These are phyloP conservation scores for Sebastes melanostomus DNA, from an alignment of 2,797 vertebrate species.

Conservation along the genomic window DNA sequence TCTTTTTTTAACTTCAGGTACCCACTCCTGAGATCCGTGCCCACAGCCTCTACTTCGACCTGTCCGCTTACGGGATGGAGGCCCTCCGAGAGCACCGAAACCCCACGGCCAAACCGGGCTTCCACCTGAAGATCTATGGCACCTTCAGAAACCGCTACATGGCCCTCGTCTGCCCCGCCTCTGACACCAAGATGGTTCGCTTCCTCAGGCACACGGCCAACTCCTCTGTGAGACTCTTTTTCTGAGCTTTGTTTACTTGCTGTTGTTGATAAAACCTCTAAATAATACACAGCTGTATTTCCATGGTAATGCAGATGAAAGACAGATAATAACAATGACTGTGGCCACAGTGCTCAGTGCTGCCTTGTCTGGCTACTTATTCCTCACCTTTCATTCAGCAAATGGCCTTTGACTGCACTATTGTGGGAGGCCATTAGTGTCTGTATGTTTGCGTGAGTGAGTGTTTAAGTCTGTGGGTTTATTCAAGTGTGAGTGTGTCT, in stretches of 20 bases:
- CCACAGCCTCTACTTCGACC: slow-evolving; percentile 85
- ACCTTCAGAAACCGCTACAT: slow-evolving; percentile 86
- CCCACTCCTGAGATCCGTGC: slow-evolving; percentile 87
- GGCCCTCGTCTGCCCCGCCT: slow-evolving; percentile 81
- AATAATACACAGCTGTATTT: neutral
- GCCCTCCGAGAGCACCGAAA: slow-evolving; percentile 72
- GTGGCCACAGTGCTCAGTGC: neutral
- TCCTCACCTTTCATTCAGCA: slow-evolving; percentile 36
- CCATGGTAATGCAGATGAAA: slow-evolving; percentile 4
- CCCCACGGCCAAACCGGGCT: slow-evolving; percentile 73
- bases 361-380: slow-evolving; percentile 1
- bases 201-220: slow-evolving; percentile 84
- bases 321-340: neutral
- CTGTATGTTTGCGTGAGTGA: neutral
- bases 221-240: slow-evolving; percentile 78
- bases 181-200: slow-evolving; percentile 84
- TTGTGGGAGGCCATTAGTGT: slow-evolving; percentile 32
- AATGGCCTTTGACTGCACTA: slow-evolving; percentile 28
- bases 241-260: neutral
- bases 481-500: neutral
- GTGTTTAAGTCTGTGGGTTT: neutral
- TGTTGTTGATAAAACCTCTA: neutral
- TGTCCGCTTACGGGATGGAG: slow-evolving; percentile 86
- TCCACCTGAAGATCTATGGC: slow-evolving; percentile 87
- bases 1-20: slow-evolving; percentile 66